Conservation (phyloP, 2,888 invertebrate genomes). For the Lomographa bimaculata region DNA sequence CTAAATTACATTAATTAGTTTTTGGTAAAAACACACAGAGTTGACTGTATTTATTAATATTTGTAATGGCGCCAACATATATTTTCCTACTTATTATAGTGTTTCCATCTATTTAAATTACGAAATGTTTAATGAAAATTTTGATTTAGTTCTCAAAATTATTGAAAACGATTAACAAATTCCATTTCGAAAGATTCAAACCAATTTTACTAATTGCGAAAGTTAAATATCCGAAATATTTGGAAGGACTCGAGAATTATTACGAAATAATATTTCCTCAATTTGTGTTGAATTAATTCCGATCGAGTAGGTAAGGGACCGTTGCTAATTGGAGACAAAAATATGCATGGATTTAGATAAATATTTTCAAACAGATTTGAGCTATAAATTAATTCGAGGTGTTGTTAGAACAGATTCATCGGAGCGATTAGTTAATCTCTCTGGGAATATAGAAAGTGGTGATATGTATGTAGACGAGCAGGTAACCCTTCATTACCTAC, state of each 20-base stretch:
- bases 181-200: constrained; percentile 34
- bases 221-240: constrained; percentile 41
- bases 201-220: constrained; percentile 42
- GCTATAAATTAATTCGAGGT: constrained; percentile 10
- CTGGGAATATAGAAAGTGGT: too few relatives aligned
- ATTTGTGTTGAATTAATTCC: constrained; percentile 39
- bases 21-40: too few relatives aligned
- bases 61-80: constrained; percentile 34
- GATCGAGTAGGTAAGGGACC: constrained; percentile 30
- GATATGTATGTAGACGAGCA: too few relatives aligned
- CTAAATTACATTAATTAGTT: constrained; percentile 19
- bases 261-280: constrained; percentile 39
- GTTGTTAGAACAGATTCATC: constrained; percentile 2
- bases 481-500: constrained; percentile 46
- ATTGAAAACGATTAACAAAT: constrained; percentile 40
- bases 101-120: constrained; percentile 27
- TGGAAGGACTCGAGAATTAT: constrained; percentile 36
- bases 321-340: constrained; percentile 33
- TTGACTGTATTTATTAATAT: constrained; percentile 33
- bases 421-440: constrained; percentile 6
- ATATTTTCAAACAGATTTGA: constrained; percentile 16
- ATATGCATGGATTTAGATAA: constrained; percentile 26
- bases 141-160: constrained; percentile 38
- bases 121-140: constrained; percentile 37
- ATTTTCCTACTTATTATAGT: constrained; percentile 29